These are phyloP conservation scores for Trematomus loennbergii DNA, from an alignment of 2,113 vertebrate genomes.

Conservation along the genomic window DNA sequence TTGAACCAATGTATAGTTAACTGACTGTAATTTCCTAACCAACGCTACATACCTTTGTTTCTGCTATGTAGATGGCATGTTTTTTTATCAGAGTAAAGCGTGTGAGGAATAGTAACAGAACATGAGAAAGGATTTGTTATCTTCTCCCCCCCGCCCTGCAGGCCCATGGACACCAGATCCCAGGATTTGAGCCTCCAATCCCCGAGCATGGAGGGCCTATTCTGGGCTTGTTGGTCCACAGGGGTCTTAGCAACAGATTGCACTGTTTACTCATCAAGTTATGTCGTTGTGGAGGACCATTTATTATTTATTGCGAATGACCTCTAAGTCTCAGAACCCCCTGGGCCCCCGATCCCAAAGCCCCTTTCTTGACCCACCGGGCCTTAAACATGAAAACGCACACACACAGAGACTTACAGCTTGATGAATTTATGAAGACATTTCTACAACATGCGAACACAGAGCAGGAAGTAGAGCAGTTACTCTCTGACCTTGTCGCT, in stretches of 20 bases:
- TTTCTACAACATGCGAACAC: neutral
- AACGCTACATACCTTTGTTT: neutral
- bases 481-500: conserved; percentile 6
- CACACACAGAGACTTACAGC: neutral
- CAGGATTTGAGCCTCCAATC: conserved; percentile 81
- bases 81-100: neutral
- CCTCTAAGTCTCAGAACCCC: conserved; percentile 5
- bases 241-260: conserved; percentile 82
- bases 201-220: conserved; percentile 76
- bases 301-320: conserved; percentile 70
- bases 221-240: conserved; percentile 77
- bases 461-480: neutral
- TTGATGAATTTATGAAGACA: neutral
- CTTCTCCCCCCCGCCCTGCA: conserved; percentile 28
- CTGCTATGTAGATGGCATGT: neutral
- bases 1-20: neutral
- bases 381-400: neutral
- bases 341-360: neutral
- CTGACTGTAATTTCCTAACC: neutral
- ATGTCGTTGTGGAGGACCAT: conserved; percentile 49
- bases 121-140: conserved; percentile 43
- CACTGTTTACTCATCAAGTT: conserved; percentile 77
- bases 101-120: conserved; percentile 19
- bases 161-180: conserved; percentile 80
- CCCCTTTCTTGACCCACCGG: neutral